Evolutionary conservation across 2,113 vertebrate species (phyloP).

Genomic region (Chrysochloris asiatica): DNA sequence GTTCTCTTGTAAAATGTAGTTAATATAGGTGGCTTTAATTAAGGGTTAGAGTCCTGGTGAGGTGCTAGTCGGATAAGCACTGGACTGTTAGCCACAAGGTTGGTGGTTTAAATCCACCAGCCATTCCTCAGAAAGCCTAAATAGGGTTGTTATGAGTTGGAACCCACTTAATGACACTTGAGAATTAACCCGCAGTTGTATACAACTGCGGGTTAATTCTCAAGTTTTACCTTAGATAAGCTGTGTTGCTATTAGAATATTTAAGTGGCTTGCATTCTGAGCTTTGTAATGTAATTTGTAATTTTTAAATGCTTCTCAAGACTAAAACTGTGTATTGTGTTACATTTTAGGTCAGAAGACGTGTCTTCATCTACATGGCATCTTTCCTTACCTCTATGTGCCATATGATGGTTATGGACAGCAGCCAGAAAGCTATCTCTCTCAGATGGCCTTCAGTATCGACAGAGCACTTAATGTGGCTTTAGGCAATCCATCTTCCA

Average conservation of each 20-base stretch:
- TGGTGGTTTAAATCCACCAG: too few relatives aligned
- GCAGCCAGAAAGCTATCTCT: slow-evolving; percentile 91
- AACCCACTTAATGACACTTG: too few relatives aligned
- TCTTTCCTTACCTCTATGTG: slow-evolving; percentile 97
- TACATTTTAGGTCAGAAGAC: slow-evolving; percentile 95
- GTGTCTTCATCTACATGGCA: slow-evolving; percentile 96
- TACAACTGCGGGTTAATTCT: slow-evolving; percentile 39
- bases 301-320: slow-evolving; percentile 51
- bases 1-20: background rate
- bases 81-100: too few relatives aligned
- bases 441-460: slow-evolving; percentile 97
- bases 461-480: slow-evolving; percentile 97
- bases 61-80: too few relatives aligned
- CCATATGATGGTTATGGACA: slow-evolving; percentile 93
- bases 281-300: slow-evolving; percentile 51
- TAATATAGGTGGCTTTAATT: slow-evolving; percentile 23
- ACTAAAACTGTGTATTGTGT: slow-evolving; percentile 68
- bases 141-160: too few relatives aligned
- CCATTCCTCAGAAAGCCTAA: too few relatives aligned
- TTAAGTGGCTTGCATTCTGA: slow-evolving; percentile 61
- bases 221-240: slow-evolving; percentile 16
- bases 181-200: slow-evolving; percentile 39
- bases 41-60: background rate
- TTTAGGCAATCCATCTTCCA: slow-evolving; percentile 95
- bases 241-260: slow-evolving; percentile 15